Conservation (phyloP, 2,113 vertebrate genomes). For the Calidris pugnax region DNA sequence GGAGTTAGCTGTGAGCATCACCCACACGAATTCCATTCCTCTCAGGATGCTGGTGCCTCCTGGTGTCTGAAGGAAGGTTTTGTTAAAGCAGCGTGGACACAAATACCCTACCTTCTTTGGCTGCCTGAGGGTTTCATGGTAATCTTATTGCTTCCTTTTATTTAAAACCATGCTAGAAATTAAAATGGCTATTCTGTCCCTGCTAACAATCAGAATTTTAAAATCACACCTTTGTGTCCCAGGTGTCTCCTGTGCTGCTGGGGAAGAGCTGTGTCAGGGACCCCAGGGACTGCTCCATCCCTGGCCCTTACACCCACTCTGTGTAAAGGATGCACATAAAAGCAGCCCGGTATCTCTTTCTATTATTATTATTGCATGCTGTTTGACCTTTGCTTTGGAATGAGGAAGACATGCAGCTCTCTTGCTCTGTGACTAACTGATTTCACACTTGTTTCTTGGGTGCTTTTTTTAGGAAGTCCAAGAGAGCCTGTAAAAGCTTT, state of each 20-base stretch:
- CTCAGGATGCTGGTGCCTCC: conserved; percentile 57
- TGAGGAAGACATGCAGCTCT: not conserved
- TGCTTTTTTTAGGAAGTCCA: not conserved
- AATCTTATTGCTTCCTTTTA: not conserved
- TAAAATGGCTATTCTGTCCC: not conserved
- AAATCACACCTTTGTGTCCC: not conserved
- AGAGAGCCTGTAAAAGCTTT: not conserved
- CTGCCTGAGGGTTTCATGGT: not conserved
- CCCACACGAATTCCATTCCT: not conserved
- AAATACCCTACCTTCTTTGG: not conserved
- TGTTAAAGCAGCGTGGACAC: not conserved
- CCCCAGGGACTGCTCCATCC: not conserved
- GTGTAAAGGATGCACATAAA: not conserved
- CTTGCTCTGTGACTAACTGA: not conserved
- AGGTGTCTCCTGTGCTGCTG: not conserved
- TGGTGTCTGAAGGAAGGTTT: conserved; percentile 56
- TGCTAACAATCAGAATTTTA: not conserved
- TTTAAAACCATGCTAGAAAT: not conserved
- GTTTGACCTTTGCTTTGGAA: not conserved
- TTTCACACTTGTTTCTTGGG: not conserved
- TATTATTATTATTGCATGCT: not conserved
- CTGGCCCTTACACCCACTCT: not conserved
- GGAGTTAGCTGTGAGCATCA: not conserved
- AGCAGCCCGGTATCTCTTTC: not conserved
- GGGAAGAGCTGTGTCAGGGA: not conserved